Conservation (phyloP, 2,797 vertebrate species). For the Lacerta agilis region DNA sequence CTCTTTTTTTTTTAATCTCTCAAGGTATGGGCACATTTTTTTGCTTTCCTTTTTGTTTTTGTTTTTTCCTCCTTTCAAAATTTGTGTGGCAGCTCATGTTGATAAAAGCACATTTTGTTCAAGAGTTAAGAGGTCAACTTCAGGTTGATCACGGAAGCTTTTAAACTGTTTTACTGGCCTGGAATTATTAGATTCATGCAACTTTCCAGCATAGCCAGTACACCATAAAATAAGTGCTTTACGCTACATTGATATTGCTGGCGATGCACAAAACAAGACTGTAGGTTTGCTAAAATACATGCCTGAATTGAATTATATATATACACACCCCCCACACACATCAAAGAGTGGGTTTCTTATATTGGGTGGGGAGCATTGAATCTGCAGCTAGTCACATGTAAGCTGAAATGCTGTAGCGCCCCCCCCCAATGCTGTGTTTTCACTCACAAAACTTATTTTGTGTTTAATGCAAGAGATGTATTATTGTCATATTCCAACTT, state of each 20-base stretch:
- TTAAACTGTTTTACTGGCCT: conserved; percentile 80
- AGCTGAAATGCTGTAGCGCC: not conserved
- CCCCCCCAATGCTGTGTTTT: not conserved
- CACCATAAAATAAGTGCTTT: conserved; percentile 81
- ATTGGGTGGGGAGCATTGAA: not conserved
- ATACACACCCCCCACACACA: not conserved
- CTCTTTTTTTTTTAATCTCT: conserved; percentile 19
- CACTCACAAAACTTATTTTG: no score
- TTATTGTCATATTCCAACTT: no score
- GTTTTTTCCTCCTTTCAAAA: conserved; percentile 27
- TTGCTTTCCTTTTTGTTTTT: conserved; percentile 1
- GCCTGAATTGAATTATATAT: conserved; percentile 59
- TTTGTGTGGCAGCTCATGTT: conserved; percentile 65
- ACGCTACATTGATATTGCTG: conserved; percentile 77
- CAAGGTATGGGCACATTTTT: conserved; percentile 47
- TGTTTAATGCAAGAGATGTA: no score
- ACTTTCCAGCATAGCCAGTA: conserved; percentile 73
- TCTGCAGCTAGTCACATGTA: not conserved
- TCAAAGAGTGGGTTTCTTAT: not conserved
- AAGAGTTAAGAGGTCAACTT: conserved; percentile 76
- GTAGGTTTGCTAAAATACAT: conserved; percentile 53
- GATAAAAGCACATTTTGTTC: conserved; percentile 79
- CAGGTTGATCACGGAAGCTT: conserved; percentile 74
- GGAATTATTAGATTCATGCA: conserved; percentile 76
- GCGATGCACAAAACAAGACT: conserved; percentile 79